These are phyloP conservation scores for Alca torda DNA, from an alignment of 2,797 vertebrate genomes.

Conservation along the genomic window DNA sequence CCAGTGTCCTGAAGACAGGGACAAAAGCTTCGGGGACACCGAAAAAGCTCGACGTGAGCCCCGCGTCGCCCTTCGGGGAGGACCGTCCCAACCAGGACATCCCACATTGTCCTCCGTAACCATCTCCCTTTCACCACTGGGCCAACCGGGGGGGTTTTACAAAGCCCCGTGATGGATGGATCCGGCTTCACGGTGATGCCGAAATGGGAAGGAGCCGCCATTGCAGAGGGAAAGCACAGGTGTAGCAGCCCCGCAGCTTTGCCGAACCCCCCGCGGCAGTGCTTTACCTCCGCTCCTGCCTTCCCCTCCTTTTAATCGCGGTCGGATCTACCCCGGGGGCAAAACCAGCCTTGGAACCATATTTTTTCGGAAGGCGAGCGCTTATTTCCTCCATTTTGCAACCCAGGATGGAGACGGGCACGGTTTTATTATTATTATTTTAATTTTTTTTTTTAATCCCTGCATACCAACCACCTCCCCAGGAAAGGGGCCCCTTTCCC, in stretches of 20 bases:
- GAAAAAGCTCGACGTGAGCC: accelerated
- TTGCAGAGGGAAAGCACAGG: background rate
- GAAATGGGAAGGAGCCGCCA: background rate
- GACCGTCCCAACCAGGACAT: background rate
- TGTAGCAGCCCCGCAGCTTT: accelerated
- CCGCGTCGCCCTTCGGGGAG: accelerated
- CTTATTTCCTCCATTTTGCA: slow-evolving; percentile 28
- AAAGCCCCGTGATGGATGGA: accelerated
- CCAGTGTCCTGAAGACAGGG: accelerated
- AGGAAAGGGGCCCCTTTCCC: slow-evolving; percentile 56
- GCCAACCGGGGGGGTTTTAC: background rate
- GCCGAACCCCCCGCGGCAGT: background rate
- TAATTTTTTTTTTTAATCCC: background rate
- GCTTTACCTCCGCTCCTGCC: background rate
- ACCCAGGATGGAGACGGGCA: background rate
- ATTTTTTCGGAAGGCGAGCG: background rate
- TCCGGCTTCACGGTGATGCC: background rate
- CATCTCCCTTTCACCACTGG: background rate
- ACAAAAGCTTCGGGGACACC: background rate
- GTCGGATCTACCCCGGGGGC: background rate
- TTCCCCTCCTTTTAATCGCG: background rate
- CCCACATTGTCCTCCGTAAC: background rate
- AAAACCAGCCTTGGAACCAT: background rate
- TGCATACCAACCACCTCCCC: slow-evolving; percentile 48
- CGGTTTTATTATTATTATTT: background rate